Evolutionary conservation across 2,888 invertebrate genomes (phyloP).

Genomic region (Aspidapion aeneum): DNA sequence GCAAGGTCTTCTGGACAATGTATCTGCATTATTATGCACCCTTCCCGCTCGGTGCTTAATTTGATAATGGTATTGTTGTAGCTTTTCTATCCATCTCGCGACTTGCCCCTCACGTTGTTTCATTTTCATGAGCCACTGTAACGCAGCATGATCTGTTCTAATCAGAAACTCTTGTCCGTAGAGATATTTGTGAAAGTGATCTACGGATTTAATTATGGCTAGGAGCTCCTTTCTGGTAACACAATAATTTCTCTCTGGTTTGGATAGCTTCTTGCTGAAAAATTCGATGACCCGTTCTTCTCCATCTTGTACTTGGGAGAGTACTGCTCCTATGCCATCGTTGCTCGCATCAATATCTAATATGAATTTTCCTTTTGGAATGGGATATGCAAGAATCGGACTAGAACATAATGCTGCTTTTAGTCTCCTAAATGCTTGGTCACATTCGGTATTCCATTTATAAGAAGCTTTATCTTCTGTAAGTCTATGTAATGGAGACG

Average conservation of each 20-base stretch:
- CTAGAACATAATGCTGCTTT: neutral
- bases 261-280: slow-evolving; percentile 24
- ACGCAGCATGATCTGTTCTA: no score
- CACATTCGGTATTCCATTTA: neutral
- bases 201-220: slow-evolving; percentile 17
- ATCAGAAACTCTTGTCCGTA: no score
- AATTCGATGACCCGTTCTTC: slow-evolving; percentile 29
- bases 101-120: no score
- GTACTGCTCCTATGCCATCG: slow-evolving; percentile 16
- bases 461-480: neutral
- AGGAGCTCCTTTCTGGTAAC: slow-evolving; percentile 25
- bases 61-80: no score
- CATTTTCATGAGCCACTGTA: no score
- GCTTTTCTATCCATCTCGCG: no score
- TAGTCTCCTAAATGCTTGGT: neutral
- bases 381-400: neutral
- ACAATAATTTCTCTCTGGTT: slow-evolving; percentile 29
- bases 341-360: neutral
- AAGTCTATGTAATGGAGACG: slow-evolving; percentile 12
- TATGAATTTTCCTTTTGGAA: neutral
- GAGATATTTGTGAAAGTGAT: no score
- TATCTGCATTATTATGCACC: no score
- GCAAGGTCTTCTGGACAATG: no score
- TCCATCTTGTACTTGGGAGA: slow-evolving; percentile 19
- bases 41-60: no score